These are phyloP conservation scores for Strigops habroptila DNA, from an alignment of 2,113 vertebrate genomes.

Conservation along the genomic window DNA sequence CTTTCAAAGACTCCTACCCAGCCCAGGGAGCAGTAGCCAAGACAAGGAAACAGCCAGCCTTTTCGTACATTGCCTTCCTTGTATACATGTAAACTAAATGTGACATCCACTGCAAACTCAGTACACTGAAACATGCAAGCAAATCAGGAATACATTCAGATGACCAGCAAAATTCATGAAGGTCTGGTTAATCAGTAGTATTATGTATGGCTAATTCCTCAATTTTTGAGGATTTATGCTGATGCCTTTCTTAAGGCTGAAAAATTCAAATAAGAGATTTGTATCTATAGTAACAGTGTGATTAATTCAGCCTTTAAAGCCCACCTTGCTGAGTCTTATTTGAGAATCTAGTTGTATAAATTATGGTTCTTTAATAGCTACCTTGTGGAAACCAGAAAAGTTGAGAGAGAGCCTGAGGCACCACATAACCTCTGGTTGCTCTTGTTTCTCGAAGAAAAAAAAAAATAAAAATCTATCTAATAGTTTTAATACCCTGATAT, in stretches of 20 bases:
- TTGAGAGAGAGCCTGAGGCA: conserved; percentile 40
- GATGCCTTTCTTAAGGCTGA: neutral
- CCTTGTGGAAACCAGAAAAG: conserved; percentile 53
- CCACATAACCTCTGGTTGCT: conserved; percentile 39
- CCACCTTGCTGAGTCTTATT: conserved; percentile 39
- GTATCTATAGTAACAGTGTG: neutral
- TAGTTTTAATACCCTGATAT: conserved; percentile 41
- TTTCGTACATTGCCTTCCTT: neutral
- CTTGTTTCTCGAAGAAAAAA: conserved; percentile 36
- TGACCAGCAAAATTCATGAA: neutral
- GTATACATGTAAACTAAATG: neutral
- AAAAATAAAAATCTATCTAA: conserved; percentile 27
- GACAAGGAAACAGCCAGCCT: neutral
- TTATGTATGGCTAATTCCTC: neutral
- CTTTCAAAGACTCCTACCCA: neutral
- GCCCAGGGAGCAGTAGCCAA: neutral
- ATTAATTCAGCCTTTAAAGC: conserved; percentile 48
- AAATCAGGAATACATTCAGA: neutral
- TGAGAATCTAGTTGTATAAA: conserved; percentile 39
- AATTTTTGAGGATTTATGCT: neutral
- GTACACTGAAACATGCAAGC: neutral
- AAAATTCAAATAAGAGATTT: neutral
- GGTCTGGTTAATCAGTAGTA: neutral
- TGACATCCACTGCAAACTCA: neutral
- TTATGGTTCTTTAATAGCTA: conserved; percentile 55